These are phyloP conservation scores for Thoracochromis brauschi DNA, from an alignment of 2,113 vertebrate genomes.

Conservation along the genomic window DNA sequence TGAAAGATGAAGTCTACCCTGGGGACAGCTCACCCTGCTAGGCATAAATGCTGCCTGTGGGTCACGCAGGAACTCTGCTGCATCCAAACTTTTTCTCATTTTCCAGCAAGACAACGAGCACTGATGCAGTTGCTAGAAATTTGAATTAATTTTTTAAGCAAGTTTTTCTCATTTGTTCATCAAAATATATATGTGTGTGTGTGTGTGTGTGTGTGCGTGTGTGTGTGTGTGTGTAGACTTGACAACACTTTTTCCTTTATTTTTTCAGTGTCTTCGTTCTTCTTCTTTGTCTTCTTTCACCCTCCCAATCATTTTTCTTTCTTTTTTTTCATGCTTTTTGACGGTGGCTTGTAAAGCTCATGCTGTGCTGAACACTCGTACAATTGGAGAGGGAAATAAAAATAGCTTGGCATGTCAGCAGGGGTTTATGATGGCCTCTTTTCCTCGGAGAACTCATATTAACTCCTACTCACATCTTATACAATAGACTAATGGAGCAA, in stretches of 20 bases:
- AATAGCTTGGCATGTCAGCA: conserved; percentile 61
- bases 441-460: conserved; percentile 51
- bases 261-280: not conserved
- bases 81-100: not conserved
- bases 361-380: conserved; percentile 36
- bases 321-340: not conserved
- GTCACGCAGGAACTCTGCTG: not conserved
- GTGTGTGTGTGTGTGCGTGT: too few species aligned
- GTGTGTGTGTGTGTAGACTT: not conserved
- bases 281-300: not conserved
- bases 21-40: conserved; percentile 11
- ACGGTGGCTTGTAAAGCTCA: conserved; percentile 15
- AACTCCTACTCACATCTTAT: conserved; percentile 22
- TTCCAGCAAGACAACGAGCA: not conserved
- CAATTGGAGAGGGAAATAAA: conserved; percentile 53
- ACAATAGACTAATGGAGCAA: conserved; percentile 24
- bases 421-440: conserved; percentile 58
- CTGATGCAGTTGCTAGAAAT: not conserved
- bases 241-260: not conserved
- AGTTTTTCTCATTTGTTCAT: not conserved
- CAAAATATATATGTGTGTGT: not conserved
- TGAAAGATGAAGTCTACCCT: conserved; percentile 11
- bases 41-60: not conserved
- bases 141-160: not conserved
- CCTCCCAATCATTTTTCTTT: not conserved